Base-by-base conservation (phyloP, 2,797 vertebrate species). In the Acomys russatus region DNA sequence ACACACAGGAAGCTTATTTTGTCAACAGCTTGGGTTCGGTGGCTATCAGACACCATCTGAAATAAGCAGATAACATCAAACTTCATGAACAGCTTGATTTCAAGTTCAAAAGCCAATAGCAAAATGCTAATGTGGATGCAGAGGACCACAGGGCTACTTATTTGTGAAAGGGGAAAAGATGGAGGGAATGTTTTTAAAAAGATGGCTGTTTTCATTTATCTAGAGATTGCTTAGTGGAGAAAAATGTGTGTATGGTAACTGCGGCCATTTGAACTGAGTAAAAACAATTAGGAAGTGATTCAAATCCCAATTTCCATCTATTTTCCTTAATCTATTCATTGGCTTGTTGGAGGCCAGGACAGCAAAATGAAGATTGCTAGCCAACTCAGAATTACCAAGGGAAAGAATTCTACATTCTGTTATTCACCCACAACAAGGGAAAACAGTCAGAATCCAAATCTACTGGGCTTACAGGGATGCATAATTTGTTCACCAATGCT, bases 201-300 rank as follows among this genome's bases (percentile, higher is more conserved):
- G 91, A 96, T 88, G 85, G 94, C 90, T 96, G 79, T 96, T 96
- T 97, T 97, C 94, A 94, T 90, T 97, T 93, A 97, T 94, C 88
- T 91, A 35, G 87, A 91, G 86, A 95, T 97, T 91, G 93, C n/a
- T 97, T 88, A 92, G 64, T 56, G 38, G 61, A 92, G 88, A 96
- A 97, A 98, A 98, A 94, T 95, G 88, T 93, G 74, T 20, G 63
- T 96, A 70, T 90, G 91, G 92, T 96, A 95, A 49, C 95, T 92
- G 84, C 38, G 68, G 96, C 86, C 94, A 80, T 94, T 51, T 96
- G 92, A 98, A 93, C 66, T 74, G 94, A 96, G 77, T 86, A 93
- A 86, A 80, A 74, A 93, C 95, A 91, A 89, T 96, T 94, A 96
- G 76, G 97, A 96, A 0, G 49, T 89, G 89, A 92, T 95, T 96